Percentiles rank a stretch among this genome's conserved stretches.
These are phyloP conservation scores for Apotomis turbidana DNA, from an alignment of 2,888 invertebrate species.

Conservation along the genomic window DNA sequence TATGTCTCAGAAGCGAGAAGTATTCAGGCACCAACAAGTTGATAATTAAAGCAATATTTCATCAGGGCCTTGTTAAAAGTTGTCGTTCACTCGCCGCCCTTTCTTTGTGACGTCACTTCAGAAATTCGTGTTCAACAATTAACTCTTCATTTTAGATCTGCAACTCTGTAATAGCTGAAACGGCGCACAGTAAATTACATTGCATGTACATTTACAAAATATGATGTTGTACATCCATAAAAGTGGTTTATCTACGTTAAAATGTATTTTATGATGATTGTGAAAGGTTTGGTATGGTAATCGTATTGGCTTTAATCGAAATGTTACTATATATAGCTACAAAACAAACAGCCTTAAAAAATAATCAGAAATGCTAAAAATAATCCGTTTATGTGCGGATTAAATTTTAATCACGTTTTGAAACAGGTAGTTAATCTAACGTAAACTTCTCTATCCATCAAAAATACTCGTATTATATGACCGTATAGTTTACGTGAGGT, in stretches of 20 bases:
- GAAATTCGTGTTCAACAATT: slow-evolving; percentile 22
- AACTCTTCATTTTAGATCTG: slow-evolving; percentile 20
- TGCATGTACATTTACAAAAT: slow-evolving; percentile 4
- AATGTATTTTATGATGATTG: slow-evolving; percentile 19
- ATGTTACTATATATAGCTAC: background rate
- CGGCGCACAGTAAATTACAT: background rate
- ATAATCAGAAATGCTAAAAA: too few species aligned
- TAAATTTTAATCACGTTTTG: too few species aligned
- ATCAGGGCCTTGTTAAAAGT: slow-evolving; percentile 49
- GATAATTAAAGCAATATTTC: slow-evolving; percentile 52
- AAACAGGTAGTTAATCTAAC: too few species aligned
- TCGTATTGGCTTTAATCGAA: slow-evolving; percentile 39
- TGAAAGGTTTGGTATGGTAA: slow-evolving; percentile 34
- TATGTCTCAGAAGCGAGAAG: slow-evolving; percentile 40
- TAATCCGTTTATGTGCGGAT: too few species aligned
- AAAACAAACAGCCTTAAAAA: too few species aligned
- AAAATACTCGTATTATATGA: too few species aligned
- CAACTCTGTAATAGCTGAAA: slow-evolving; percentile 21
- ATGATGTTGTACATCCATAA: slow-evolving; percentile 2
- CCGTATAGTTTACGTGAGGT: too few species aligned
- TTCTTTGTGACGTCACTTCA: slow-evolving; percentile 24
- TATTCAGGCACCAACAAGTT: slow-evolving; percentile 38
- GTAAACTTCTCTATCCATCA: too few species aligned
- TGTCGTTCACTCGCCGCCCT: slow-evolving; percentile 43
- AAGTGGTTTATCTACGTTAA: slow-evolving; percentile 9